These are phyloP conservation scores for Calycopis cecrops DNA, from an alignment of 1,140 invertebrate species.

Conservation along the genomic window DNA sequence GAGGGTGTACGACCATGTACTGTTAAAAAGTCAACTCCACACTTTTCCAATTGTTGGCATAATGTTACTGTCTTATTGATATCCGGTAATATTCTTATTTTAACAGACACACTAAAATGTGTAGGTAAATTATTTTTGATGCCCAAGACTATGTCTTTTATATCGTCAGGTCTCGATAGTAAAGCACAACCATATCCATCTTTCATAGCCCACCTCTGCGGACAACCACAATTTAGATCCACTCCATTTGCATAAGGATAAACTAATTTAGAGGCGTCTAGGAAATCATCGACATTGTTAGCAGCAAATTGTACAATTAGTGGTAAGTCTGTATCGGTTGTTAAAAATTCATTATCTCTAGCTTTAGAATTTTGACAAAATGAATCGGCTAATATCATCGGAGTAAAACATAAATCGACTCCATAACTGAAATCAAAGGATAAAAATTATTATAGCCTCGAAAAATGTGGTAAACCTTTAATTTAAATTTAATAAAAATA, in stretches of 20 bases:
- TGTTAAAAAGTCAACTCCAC: constrained; percentile 91
- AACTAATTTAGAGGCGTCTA: constrained; percentile 88
- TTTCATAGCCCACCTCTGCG: constrained; percentile 95
- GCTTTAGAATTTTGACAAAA: constrained; percentile 93
- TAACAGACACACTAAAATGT: constrained; percentile 92
- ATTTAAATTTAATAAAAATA: constrained; percentile 20
- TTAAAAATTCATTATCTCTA: constrained; percentile 91
- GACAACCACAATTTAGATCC: constrained; percentile 98
- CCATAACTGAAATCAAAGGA: constrained; percentile 78
- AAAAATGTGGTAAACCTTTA: not conserved
- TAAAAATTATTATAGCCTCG: not conserved
- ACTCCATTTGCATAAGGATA: constrained; percentile 92
- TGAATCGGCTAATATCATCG: constrained; percentile 97
- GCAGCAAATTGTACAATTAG: constrained; percentile 97
- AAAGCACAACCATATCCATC: constrained; percentile 93
- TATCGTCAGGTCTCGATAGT: constrained; percentile 87
- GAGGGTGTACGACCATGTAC: constrained; percentile 92
- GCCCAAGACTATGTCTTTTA: constrained; percentile 87
- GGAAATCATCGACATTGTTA: constrained; percentile 88
- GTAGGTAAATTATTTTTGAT: constrained; percentile 83
- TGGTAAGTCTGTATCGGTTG: constrained; percentile 86
- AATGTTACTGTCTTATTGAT: constrained; percentile 69
- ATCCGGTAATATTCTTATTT: constrained; percentile 86
- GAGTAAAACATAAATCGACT: constrained; percentile 94
- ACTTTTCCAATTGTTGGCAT: constrained; percentile 87